Evolutionary conservation across 2,113 vertebrate species (phyloP).

Genomic region (Sinocyclocheilus anophthalmus): DNA sequence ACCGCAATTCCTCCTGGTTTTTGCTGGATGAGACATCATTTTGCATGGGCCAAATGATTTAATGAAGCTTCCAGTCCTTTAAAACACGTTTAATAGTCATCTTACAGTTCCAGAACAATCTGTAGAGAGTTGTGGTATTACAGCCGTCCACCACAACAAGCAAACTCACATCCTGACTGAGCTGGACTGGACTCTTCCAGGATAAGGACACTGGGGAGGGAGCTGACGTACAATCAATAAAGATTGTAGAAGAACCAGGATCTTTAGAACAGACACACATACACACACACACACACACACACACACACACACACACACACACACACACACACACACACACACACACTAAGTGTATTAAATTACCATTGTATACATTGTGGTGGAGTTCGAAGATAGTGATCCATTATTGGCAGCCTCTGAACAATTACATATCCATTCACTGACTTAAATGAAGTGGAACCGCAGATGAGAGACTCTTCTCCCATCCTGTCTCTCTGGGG

Average conservation of each 20-base stretch:
- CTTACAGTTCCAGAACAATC: not conserved
- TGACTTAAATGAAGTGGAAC: slow-evolving; percentile 73
- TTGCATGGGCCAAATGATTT: slow-evolving; percentile 16
- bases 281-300: not conserved
- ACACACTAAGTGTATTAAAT: slow-evolving; percentile 67
- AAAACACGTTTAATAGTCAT: slow-evolving; percentile 8
- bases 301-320: slow-evolving; percentile 1
- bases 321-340: not conserved
- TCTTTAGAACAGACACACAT: slow-evolving; percentile 37
- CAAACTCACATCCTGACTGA: slow-evolving; percentile 48
- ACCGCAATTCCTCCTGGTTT: not conserved
- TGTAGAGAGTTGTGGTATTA: not conserved
- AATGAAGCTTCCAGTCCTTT: slow-evolving; percentile 19
- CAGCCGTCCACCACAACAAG: slow-evolving; percentile 49
- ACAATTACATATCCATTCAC: slow-evolving; percentile 72
- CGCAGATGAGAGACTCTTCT: slow-evolving; percentile 68
- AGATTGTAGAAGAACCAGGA: slow-evolving; percentile 10
- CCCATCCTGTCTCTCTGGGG: slow-evolving; percentile 57
- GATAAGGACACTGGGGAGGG: slow-evolving; percentile 36
- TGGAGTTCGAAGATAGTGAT: too few species aligned
- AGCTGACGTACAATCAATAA: not conserved
- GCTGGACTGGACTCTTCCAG: slow-evolving; percentile 33
- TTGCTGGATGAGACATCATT: slow-evolving; percentile 1
- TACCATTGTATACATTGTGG: slow-evolving; percentile 66
- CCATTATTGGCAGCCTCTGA: slow-evolving; percentile 72